Base-by-base conservation (phyloP, 2,797 vertebrate species). In the Otolemur crassicaudatus region DNA sequence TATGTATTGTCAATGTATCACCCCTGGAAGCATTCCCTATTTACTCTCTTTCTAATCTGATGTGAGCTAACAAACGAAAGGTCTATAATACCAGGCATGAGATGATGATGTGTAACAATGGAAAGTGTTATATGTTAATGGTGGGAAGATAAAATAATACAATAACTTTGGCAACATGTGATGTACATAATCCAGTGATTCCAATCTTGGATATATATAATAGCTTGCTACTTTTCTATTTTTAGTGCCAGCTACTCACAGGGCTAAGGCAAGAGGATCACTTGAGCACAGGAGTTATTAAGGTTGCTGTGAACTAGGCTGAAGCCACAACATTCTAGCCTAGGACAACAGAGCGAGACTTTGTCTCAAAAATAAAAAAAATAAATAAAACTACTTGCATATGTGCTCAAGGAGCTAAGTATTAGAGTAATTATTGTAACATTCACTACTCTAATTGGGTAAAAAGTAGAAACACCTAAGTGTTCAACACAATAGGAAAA, bases 401-500 rank as follows among this genome's bases (percentile, higher is more conserved):
- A n/a, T 12, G 13, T 58, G 34, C 29, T 85, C 40, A 89, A 83
- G 58, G 40, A 53, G 40, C 19, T 31, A 92, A 89, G 37, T 29
- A 1, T 37, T 75, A 73, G 31, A 53, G 69, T 86, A 95, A 81
- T 69, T 73, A 14, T 67, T 88, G 2, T 23, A 93, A 81, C 7
- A 81, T 7, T 81, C 10, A 81, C 10, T 81, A 75, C 63, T 43
- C n/a, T 49, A 91, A 96, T 3, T 23, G 20, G 23, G 25, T 14
- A 25, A 80, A 94, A 89, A 58, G 0, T 77, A 34, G 1, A 87
- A 94, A 83, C 13, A 65, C 17, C 34, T 90, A 84, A 84, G 84
- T 80, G 60, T 29, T 53, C 40, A 22, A 86, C 49, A 86, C 60
- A 83, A 83, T 61, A 86, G 49, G 29, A 87, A 95, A 90, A 88